Evolutionary conservation across 2,888 invertebrate genomes (phyloP), one percentile per base, ranked within the genome.

Genomic region (Chironomus riparius): DNA sequence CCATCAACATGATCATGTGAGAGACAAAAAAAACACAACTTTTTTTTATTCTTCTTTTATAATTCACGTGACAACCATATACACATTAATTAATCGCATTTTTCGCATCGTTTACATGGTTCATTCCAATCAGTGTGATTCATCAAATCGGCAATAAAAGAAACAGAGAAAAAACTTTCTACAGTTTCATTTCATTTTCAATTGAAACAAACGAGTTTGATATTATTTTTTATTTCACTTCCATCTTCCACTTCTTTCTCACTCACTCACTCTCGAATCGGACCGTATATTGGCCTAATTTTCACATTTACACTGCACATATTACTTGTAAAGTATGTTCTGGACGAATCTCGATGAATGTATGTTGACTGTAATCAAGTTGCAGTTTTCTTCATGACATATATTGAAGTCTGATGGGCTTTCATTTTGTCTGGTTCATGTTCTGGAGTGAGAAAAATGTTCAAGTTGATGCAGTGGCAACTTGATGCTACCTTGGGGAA

Each of bases 281-380:
- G 50, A 56, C 65, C n/a, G 65, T 65, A 65, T 56, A 65, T 65
- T 65, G 65, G 65, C 65, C 65, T 65, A 65, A 65, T 21, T 65
- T 65, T 65, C 21, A 65, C 38, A 38, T 38, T 38, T 38, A 38
- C 38, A 38, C 38, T 38, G 38, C 38, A 38, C 38, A 38, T 10
- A 10, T 38, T 38, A 38, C 38, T 10, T 38, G 38, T 38, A 38
- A 38, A 38, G 38, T 38, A 38, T 38, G 38, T 38, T 38, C 38
- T 38, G 38, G 38, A 38, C 38, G 38, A 38, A 38, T 38, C 10
- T 38, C 38, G 3, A 28, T 5, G 38, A 38, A 38, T 38, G 38
- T 38, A 10, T 38, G 38, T 38, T 38, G 38, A 10, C 38, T 10
- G 7, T 10, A 38, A 10, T 38, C 38, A 38, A 7, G 38, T 38